phyloP scores from a whole-genome alignment of 1,140 invertebrate species.

The Triops cancriformis region DNA sequence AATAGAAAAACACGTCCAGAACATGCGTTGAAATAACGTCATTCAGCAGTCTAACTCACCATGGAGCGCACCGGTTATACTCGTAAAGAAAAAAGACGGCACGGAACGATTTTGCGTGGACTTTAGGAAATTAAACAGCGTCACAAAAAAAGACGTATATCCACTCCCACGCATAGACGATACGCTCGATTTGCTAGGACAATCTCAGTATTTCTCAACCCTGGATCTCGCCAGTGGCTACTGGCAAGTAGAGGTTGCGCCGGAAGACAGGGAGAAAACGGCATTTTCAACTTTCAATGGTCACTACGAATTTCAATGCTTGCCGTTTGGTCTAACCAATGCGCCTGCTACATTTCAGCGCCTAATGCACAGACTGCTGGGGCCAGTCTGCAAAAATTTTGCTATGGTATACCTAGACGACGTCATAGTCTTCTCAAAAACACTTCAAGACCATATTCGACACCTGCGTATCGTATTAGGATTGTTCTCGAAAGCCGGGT shows the following conservation, averaged over 20 bases:
- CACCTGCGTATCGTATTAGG: conserved; percentile 30
- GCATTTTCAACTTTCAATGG: conserved; percentile 40
- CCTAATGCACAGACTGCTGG: conserved; percentile 37
- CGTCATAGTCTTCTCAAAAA: conserved; percentile 41
- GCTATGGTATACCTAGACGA: conserved; percentile 50
- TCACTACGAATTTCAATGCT: too few species aligned
- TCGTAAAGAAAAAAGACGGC: conserved; percentile 27
- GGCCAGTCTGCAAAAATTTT: not conserved
- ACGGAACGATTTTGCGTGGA: too few species aligned
- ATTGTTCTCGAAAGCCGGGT: conserved; percentile 22
- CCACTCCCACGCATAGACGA: too few species aligned
- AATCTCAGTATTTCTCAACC: too few species aligned
- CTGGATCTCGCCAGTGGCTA: too few species aligned
- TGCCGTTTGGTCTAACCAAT: too few species aligned
- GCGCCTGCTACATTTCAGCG: conserved; percentile 39
- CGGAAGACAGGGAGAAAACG: conserved; percentile 37
- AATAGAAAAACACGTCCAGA: not conserved
- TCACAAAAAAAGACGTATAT: too few species aligned
- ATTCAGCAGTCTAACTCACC: conserved; percentile 25
- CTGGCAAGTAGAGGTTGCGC: conserved; percentile 39
- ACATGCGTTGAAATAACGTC: not conserved
- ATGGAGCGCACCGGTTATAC: conserved; percentile 26
- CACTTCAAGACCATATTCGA: conserved; percentile 33
- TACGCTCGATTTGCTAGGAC: too few species aligned
- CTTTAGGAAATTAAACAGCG: too few species aligned